These are phyloP conservation scores for Napeogenes inachia DNA, from an alignment of 2,888 invertebrate species.

Conservation along the genomic window DNA sequence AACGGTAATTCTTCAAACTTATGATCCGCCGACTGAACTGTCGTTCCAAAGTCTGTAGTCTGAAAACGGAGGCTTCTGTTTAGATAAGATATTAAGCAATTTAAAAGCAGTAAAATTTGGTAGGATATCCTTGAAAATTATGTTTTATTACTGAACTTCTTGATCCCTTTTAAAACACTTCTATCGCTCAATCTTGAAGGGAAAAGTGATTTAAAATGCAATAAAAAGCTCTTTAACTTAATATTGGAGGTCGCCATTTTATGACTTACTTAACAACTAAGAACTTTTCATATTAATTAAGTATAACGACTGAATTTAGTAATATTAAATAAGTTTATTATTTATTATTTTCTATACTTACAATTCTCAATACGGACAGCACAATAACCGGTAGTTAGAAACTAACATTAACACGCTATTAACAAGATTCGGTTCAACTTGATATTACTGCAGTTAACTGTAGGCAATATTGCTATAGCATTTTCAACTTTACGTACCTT, in stretches of 20 bases:
- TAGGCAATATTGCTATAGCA: constrained; percentile 9
- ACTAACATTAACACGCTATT: constrained; percentile 22
- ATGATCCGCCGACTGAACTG: no score
- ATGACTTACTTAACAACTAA: neutral
- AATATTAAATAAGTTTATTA: no score
- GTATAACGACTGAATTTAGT: no score
- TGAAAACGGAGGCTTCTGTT: neutral
- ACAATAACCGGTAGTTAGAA: constrained; percentile 1
- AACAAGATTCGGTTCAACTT: constrained; percentile 23
- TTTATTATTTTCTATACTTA: no score
- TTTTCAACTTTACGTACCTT: constrained; percentile 4
- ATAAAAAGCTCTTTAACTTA: neutral
- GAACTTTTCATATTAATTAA: no score
- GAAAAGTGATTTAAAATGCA: constrained; percentile 3
- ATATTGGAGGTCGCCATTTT: neutral
- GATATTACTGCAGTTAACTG: constrained; percentile 28
- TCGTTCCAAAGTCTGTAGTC: no score
- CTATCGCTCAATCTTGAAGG: neutral
- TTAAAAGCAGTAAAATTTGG: constrained; percentile 4
- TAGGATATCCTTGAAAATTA: neutral
- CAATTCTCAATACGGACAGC: neutral
- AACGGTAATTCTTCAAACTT: no score
- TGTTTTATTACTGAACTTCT: constrained; percentile 4
- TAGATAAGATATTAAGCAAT: constrained; percentile 1
- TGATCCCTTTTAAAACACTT: constrained; percentile 3